These are phyloP conservation scores for Acanthurus leucopareius DNA, from an alignment of 2,797 vertebrate species.

Conservation along the genomic window DNA sequence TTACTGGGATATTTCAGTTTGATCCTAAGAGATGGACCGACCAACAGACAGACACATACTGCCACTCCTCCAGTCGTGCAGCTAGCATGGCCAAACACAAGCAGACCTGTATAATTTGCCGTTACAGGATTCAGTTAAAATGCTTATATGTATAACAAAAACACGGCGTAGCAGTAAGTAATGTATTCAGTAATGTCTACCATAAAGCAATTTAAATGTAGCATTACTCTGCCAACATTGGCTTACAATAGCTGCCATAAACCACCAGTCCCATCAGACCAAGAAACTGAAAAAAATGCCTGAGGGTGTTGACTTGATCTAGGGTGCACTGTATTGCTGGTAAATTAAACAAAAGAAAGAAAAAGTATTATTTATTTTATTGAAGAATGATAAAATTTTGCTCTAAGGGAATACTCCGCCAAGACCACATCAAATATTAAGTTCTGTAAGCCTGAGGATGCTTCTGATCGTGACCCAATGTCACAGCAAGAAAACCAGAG, in stretches of 20 bases:
- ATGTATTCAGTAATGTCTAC: neutral
- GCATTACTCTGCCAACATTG: neutral
- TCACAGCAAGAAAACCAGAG: neutral
- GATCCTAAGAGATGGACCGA: neutral
- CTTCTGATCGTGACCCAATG: slow-evolving; percentile 5
- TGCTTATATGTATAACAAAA: neutral
- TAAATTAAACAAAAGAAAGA: slow-evolving; percentile 12
- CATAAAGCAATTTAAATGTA: neutral
- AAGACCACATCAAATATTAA: slow-evolving; percentile 3
- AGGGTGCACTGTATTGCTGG: slow-evolving; percentile 11
- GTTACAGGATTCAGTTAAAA: neutral
- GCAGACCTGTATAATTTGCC: neutral
- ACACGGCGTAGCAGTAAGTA: too few species aligned
- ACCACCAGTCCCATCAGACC: neutral
- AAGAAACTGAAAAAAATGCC: neutral
- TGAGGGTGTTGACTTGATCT: neutral
- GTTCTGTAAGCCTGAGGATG: neutral
- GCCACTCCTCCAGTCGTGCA: neutral
- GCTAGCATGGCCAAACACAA: neutral
- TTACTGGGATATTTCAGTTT: neutral
- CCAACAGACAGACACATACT: neutral
- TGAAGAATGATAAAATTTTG: neutral
- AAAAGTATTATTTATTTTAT: neutral
- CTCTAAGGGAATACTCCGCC: neutral
- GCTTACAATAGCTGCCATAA: neutral